These are phyloP conservation scores for Resseliella maxima DNA, from an alignment of 2,888 invertebrate species.

Conservation along the genomic window DNA sequence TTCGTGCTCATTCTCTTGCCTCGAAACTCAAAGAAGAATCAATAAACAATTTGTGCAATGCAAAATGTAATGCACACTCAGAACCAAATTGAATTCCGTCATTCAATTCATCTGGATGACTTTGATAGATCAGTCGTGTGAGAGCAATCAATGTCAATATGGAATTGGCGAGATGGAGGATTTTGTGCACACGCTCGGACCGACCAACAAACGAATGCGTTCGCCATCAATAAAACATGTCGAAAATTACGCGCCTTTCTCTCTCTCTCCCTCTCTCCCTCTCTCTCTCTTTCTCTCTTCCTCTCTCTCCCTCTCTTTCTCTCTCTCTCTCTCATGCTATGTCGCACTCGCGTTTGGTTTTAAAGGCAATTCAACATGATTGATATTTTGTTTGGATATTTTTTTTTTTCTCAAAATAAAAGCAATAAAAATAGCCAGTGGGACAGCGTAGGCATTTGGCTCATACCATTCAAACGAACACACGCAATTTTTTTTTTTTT, in stretches of 20 bases:
- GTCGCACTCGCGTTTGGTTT: not conserved
- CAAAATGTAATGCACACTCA: not conserved
- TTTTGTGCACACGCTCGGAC: not conserved
- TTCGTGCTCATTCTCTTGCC: too few species aligned
- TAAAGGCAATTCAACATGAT: too few species aligned
- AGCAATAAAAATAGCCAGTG: not conserved
- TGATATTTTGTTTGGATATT: conserved; percentile 45
- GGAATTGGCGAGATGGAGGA: not conserved
- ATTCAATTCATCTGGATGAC: not conserved
- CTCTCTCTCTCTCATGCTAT: not conserved
- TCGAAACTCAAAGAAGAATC: not conserved
- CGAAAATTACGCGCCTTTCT: not conserved
- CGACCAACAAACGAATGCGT: not conserved
- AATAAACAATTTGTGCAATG: conserved; percentile 24
- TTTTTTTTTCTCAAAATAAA: not conserved
- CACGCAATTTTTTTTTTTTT: not conserved
- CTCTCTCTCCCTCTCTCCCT: not conserved
- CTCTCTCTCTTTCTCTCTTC: not conserved
- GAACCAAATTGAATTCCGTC: not conserved
- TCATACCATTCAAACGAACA: not conserved
- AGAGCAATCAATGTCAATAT: conserved; percentile 31
- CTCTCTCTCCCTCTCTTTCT: not conserved
- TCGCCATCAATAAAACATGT: not conserved
- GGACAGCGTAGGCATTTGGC: not conserved
- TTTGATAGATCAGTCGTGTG: conserved; percentile 45